Evolutionary conservation across 2,113 vertebrate species (phyloP).

Genomic region (Amazona guildingii): DNA sequence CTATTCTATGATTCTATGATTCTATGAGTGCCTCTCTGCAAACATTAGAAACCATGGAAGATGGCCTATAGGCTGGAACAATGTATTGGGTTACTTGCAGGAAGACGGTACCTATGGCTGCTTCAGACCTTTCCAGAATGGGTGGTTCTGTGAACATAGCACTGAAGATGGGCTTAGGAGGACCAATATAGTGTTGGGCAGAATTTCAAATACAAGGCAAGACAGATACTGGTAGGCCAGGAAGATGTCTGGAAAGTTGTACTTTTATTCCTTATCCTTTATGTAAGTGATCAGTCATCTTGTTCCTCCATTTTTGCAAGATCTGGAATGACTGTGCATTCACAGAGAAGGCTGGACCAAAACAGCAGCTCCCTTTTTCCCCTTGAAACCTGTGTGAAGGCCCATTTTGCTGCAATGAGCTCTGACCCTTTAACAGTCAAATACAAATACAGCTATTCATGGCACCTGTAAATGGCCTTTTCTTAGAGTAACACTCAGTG

Average conservation of each 20-base stretch:
- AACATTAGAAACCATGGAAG: not conserved
- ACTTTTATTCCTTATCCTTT: not conserved
- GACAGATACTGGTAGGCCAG: not conserved
- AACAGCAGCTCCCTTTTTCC: not conserved
- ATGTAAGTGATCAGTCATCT: not conserved
- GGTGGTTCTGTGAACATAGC: not conserved
- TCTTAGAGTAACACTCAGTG: not conserved
- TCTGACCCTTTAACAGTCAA: not conserved
- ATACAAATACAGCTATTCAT: not conserved
- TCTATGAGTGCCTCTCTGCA: not conserved
- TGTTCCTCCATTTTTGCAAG: not conserved
- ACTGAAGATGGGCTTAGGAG: not conserved
- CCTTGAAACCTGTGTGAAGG: not conserved
- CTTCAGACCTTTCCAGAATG: not conserved
- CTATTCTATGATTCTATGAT: no score
- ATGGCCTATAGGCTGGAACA: not conserved
- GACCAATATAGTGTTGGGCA: not conserved
- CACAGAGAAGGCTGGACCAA: not conserved
- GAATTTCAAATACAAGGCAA: not conserved
- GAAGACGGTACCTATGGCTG: not conserved
- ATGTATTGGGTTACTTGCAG: not conserved
- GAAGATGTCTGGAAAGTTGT: not conserved
- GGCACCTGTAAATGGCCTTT: not conserved
- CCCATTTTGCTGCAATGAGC: not conserved
- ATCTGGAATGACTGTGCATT: not conserved